phyloP scores from a whole-genome alignment of 2,797 vertebrate genomes.

The Tiaroga cobitis region DNA sequence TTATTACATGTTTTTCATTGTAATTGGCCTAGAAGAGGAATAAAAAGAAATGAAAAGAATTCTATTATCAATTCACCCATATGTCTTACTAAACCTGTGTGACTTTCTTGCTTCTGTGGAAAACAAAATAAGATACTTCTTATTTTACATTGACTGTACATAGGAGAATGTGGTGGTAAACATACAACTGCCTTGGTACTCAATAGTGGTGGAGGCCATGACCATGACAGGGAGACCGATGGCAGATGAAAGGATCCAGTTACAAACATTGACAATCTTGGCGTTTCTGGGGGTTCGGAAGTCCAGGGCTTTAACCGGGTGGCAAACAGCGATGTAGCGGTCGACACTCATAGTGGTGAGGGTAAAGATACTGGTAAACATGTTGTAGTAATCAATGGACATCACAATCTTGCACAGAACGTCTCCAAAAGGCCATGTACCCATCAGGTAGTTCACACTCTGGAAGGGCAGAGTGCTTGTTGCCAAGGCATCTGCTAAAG shows the following conservation, averaged over 20 bases:
- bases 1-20: background rate
- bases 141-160: background rate
- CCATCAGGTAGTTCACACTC: slow-evolving; percentile 98
- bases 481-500: slow-evolving; percentile 92
- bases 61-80: background rate
- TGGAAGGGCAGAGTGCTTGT: slow-evolving; percentile 98
- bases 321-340: slow-evolving; percentile 96
- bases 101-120: background rate
- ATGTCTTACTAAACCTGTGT: background rate
- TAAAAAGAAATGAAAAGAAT: background rate
- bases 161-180: background rate
- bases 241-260: slow-evolving; percentile 97
- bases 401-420: slow-evolving; percentile 94
- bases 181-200: slow-evolving; percentile 62
- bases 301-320: slow-evolving; percentile 96
- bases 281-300: slow-evolving; percentile 96
- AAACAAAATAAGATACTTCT: background rate
- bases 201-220: slow-evolving; percentile 88
- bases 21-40: background rate
- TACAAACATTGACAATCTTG: slow-evolving; percentile 98
- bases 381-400: slow-evolving; percentile 99
- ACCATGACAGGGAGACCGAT: slow-evolving; percentile 98
- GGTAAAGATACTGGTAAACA: slow-evolving; percentile 99
- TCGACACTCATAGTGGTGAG: slow-evolving; percentile 99
- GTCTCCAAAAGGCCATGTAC: slow-evolving; percentile 96